These are phyloP conservation scores for Tachina grossa DNA, from an alignment of 2,888 invertebrate genomes.

Conservation along the genomic window DNA sequence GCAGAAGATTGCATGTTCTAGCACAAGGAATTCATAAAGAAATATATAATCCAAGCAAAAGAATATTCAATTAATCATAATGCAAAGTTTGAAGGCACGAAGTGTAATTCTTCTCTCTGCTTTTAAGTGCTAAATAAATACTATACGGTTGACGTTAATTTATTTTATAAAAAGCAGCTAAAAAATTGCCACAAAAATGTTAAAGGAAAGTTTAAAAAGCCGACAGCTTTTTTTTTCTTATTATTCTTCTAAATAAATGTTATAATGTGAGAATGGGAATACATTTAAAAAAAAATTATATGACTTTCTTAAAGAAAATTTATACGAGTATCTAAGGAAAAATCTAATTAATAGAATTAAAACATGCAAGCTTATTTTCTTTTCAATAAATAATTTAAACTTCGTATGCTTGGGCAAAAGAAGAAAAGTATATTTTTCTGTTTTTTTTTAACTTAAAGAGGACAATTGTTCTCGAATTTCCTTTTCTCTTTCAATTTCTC, in stretches of 20 bases:
- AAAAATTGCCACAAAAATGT: slow-evolving; percentile 16
- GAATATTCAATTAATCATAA: slow-evolving; percentile 68
- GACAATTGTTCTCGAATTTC: background rate
- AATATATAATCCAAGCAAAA: background rate
- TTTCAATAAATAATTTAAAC: no score
- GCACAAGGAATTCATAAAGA: slow-evolving; percentile 38
- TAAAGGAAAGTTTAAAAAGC: slow-evolving; percentile 29
- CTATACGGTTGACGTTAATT: slow-evolving; percentile 51
- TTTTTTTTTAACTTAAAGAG: background rate
- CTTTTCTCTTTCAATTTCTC: slow-evolving; percentile 20
- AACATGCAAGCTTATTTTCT: slow-evolving; percentile 13
- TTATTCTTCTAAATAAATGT: background rate
- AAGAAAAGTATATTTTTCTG: background rate
- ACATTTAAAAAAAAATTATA: background rate
- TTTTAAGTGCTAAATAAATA: slow-evolving; percentile 37
- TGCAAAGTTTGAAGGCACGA: slow-evolving; percentile 38
- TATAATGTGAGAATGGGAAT: slow-evolving; percentile 51
- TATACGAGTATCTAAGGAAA: no score
- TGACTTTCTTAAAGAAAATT: background rate
- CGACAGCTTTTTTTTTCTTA: background rate
- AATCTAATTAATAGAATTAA: slow-evolving; percentile 29
- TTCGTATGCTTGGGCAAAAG: background rate
- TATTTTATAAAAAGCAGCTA: slow-evolving; percentile 15
- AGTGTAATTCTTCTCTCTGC: slow-evolving; percentile 5
- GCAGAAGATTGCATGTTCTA: slow-evolving; percentile 57